Conservation (phyloP, 2,113 vertebrate genomes). For the Rhinolophus sinicus region DNA sequence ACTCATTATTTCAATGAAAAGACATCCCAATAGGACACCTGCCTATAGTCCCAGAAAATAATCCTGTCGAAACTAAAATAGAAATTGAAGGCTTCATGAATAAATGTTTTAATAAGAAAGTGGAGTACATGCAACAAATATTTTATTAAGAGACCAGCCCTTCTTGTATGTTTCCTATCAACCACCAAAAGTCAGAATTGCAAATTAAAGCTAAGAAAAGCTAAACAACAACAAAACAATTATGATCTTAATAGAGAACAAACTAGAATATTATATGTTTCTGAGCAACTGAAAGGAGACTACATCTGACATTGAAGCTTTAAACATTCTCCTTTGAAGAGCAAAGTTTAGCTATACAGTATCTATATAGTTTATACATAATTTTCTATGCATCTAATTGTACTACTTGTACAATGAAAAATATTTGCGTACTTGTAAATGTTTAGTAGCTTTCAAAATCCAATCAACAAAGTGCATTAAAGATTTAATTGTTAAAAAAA, state of each 20-base stretch:
- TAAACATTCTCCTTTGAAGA: not conserved
- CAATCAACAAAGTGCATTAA: not conserved
- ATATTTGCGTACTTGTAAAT: not conserved
- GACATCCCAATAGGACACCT: not conserved
- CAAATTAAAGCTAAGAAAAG: not conserved
- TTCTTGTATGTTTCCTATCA: not conserved
- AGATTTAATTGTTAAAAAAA: not conserved
- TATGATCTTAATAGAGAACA: not conserved
- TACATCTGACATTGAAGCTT: not conserved
- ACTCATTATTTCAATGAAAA: not conserved
- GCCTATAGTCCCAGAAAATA: not conserved
- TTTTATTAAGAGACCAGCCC: not conserved
- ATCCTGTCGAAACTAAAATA: not conserved
- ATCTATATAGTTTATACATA: not conserved
- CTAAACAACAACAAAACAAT: not conserved
- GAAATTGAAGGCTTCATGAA: not conserved
- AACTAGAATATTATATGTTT: not conserved
- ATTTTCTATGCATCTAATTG: not conserved
- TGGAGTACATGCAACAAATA: not conserved
- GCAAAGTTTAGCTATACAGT: not conserved
- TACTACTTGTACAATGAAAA: not conserved
- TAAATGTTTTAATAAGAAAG: conserved; percentile 2
- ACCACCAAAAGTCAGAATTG: not conserved
- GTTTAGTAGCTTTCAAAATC: not conserved
- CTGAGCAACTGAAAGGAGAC: not conserved